Evolutionary conservation across 2,888 invertebrate species (phyloP), one percentile per base, ranked within the genome.

Genomic region (Helobdella robusta): DNA sequence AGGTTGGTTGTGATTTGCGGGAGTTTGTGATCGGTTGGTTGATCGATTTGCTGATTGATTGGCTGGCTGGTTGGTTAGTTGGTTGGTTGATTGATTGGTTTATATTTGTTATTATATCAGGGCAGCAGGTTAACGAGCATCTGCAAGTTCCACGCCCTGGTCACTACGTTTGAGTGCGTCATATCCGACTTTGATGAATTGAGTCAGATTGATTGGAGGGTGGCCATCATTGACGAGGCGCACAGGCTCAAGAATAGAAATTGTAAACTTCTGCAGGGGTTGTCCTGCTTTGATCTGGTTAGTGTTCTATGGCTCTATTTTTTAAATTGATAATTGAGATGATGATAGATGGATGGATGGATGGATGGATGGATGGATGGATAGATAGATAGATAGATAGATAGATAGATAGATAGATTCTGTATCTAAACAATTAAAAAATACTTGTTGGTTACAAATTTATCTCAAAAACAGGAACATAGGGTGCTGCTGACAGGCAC

Each of bases 111-210:
- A n/a, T n/a, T n/a, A n/a, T n/a, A n/a, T n/a, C 67, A 78, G 70
- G 76, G 76, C 15, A 67, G 72, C 52, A 73, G 75, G 67, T 75
- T 80, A 6, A 73, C 73, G 3, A 75, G 76, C 32, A 68, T 73
- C n/a, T 76, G 73, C 35, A 95, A 95, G 80, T 95, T 98, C 78
- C 91, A 97, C 81, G 95, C 93, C 2, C 82, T 99, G 35, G 95
- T 99, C 72, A 99, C 98, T 15, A 99, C 98, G 0, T 99, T 95
- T 81, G 98, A 99, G 83, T 91, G 97, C 74, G 92, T 98, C 72
- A 91, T 99, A 15, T 91, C 94, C 0, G 98, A 99, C 81, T 89
- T 91, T 77, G 89, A 93, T 77, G 91, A 97, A 76, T 81, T 99
- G 67, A 89, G 89, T 77, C 86, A 87, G 59, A 94, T 98, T 76